Percentiles rank a stretch among this genome's conserved stretches.
Conservation (phyloP, 2,113 vertebrate genomes). For the Mormoops blainvillei region DNA sequence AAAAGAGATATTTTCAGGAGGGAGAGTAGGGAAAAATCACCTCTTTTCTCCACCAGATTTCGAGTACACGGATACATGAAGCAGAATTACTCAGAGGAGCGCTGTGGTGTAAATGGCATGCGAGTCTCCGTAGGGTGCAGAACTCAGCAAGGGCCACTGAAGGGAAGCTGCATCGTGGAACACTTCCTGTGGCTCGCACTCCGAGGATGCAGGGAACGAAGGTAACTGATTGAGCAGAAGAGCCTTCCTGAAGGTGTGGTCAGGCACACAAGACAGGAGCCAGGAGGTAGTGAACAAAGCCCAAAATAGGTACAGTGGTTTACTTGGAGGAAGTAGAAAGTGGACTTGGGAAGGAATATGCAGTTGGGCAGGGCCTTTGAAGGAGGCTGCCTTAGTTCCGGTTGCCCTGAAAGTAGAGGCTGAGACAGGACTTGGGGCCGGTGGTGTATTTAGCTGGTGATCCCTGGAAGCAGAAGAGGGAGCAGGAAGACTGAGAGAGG, state of each 20-base stretch:
- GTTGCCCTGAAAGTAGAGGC: neutral
- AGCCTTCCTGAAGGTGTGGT: neutral
- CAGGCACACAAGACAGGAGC: neutral
- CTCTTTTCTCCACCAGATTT: neutral
- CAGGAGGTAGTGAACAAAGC: neutral
- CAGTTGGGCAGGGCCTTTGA: neutral
- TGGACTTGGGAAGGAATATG: neutral
- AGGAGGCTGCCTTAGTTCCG: neutral
- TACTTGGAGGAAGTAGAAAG: neutral
- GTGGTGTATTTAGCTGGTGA: neutral
- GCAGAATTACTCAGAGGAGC: neutral
- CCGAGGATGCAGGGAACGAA: neutral
- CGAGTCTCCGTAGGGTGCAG: neutral
- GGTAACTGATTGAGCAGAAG: neutral
- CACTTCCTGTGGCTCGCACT: neutral
- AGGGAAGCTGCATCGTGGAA: accelerated
- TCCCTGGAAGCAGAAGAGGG: neutral
- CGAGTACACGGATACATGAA: neutral
- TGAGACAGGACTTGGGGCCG: neutral
- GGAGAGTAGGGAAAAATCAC: neutral
- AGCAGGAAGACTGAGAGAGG: neutral
- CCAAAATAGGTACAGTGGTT: too few species aligned
- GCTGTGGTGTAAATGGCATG: neutral
- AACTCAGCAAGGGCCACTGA: accelerated
- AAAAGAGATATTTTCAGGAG: neutral